These are phyloP conservation scores for Syngnathus acus DNA, from an alignment of 2,797 vertebrate species.

Conservation along the genomic window DNA sequence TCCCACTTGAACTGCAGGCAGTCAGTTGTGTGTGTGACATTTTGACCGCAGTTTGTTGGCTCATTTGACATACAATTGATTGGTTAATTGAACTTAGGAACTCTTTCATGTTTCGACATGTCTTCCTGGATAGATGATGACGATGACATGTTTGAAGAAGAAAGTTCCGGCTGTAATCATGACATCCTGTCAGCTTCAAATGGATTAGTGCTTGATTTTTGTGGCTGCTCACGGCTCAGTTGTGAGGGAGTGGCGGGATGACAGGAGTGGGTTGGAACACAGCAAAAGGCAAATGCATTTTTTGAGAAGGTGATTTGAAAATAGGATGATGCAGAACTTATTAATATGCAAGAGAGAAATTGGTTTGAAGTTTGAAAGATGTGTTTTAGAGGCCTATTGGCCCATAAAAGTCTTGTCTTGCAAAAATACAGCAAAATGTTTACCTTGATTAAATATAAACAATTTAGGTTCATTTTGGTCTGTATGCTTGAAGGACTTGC, in stretches of 20 bases:
- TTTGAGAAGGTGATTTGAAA: slow-evolving; percentile 46
- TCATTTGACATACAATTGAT: slow-evolving; percentile 59
- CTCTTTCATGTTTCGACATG: slow-evolving; percentile 64
- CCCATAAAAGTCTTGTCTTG: neutral
- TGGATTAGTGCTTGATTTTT: slow-evolving; percentile 66
- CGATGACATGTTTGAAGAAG: slow-evolving; percentile 62
- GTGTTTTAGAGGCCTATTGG: slow-evolving; percentile 26
- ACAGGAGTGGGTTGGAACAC: slow-evolving; percentile 41
- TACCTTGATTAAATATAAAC: neutral
- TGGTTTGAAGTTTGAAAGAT: slow-evolving; percentile 53
- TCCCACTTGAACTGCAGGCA: slow-evolving; percentile 20
- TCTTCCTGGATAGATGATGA: slow-evolving; percentile 59
- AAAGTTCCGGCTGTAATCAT: slow-evolving; percentile 58
- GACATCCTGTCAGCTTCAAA: slow-evolving; percentile 63
- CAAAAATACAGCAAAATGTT: neutral
- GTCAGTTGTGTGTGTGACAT: slow-evolving; percentile 44
- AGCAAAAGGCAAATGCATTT: slow-evolving; percentile 50
- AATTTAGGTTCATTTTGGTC: neutral
- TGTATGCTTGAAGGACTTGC: neutral
- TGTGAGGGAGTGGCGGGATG: slow-evolving; percentile 35
- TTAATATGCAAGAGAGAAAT: slow-evolving; percentile 54
- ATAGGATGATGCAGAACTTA: slow-evolving; percentile 44
- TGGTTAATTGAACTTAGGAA: slow-evolving; percentile 57
- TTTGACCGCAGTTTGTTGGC: slow-evolving; percentile 55
- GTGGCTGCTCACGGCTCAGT: slow-evolving; percentile 55